Conservation (phyloP, 1,140 invertebrate genomes). For the Atta colombica region DNA sequence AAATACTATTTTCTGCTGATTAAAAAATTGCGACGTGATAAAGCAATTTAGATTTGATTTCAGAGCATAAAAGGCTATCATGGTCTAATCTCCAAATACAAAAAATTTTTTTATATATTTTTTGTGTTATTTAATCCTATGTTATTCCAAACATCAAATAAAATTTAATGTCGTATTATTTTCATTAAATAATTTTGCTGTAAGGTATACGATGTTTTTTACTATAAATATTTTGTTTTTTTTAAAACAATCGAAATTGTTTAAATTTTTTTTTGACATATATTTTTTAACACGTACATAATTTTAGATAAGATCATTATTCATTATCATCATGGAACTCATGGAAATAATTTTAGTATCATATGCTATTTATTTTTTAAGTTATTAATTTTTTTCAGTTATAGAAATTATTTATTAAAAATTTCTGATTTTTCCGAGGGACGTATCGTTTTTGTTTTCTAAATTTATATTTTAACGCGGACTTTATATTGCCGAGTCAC, state of each 20-base stretch:
- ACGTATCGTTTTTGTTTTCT: background rate
- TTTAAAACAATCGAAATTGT: background rate
- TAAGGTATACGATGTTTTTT: too few relatives aligned
- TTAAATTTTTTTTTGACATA: background rate
- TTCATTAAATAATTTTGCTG: background rate
- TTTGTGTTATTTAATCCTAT: background rate
- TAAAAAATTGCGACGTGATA: too few relatives aligned
- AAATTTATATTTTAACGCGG: constrained; percentile 1
- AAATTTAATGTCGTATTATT: background rate
- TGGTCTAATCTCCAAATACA: too few relatives aligned
- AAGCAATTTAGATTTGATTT: too few relatives aligned
- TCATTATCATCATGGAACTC: too few relatives aligned
- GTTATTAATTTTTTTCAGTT: background rate
- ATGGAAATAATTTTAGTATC: background rate
- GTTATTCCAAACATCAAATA: background rate
- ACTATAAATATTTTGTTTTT: background rate
- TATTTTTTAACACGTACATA: background rate
- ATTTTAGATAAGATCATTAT: background rate
- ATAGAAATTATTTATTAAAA: background rate
- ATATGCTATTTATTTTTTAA: background rate
- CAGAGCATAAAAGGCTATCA: too few relatives aligned
- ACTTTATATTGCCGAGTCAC: constrained; percentile 16
- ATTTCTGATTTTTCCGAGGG: background rate
- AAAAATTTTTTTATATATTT: too few relatives aligned
- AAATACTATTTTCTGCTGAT: too few relatives aligned